Conservation (phyloP, 2,797 vertebrate genomes). For the Sternarchorhynchus goeldii region DNA sequence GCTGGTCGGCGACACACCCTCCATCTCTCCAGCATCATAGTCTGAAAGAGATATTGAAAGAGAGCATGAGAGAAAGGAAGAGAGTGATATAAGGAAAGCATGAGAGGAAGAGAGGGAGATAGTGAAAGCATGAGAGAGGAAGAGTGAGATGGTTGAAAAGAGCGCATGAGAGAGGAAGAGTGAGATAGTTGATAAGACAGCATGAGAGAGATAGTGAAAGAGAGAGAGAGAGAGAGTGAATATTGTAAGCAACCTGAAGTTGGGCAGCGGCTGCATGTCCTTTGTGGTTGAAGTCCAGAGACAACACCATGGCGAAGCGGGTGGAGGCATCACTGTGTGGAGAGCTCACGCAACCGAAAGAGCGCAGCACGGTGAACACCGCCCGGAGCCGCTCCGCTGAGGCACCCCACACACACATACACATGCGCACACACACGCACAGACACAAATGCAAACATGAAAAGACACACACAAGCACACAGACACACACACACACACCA, state of each 20-base stretch:
- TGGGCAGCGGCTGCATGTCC: slow-evolving; percentile 84
- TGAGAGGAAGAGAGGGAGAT: not conserved
- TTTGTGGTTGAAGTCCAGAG: slow-evolving; percentile 86
- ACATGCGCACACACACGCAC: slow-evolving; percentile 16
- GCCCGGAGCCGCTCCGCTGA: slow-evolving; percentile 89
- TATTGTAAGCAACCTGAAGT: slow-evolving; percentile 79
- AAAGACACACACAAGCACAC: slow-evolving; percentile 1
- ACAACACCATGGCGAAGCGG: slow-evolving; percentile 86
- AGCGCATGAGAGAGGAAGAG: not conserved
- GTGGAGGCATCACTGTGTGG: slow-evolving; percentile 78
- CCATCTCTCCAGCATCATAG: slow-evolving; percentile 88
- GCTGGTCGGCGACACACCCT: slow-evolving; percentile 76
- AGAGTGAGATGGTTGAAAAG: not conserved
- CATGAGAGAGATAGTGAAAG: not conserved
- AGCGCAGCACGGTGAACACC: slow-evolving; percentile 84
- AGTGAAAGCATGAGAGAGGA: not conserved
- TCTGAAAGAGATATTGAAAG: slow-evolving; percentile 68
- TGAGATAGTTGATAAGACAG: not conserved
- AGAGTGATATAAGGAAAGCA: not conserved
- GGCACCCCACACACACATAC: not conserved
- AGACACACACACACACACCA: not conserved
- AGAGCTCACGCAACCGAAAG: slow-evolving; percentile 84
- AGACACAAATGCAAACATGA: slow-evolving; percentile 22
- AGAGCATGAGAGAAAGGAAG: not conserved
- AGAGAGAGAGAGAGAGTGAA: not conserved